These are phyloP conservation scores for Drosophila infuscata DNA, from an alignment of 2,888 invertebrate species.

Conservation along the genomic window DNA sequence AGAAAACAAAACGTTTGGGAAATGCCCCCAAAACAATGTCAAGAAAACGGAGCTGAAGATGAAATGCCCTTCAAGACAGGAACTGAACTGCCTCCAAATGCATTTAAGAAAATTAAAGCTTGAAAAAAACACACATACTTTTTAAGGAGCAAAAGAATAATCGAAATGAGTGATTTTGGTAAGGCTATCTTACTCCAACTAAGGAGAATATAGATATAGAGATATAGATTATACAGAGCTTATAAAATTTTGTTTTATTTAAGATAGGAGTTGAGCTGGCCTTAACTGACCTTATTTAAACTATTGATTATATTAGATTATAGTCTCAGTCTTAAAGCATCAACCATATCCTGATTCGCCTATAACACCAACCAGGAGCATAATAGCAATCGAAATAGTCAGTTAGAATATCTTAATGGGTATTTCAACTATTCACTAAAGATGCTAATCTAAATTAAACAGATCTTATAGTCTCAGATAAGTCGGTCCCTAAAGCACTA, in stretches of 20 bases:
- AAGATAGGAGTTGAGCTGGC: neutral
- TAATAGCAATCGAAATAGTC: neutral
- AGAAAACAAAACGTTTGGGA: conserved; percentile 27
- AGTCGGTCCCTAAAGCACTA: neutral
- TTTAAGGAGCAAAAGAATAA: neutral
- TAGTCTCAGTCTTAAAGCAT: neutral
- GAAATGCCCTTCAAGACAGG: neutral
- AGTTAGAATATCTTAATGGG: neutral
- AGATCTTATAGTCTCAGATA: neutral
- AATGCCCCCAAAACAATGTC: conserved; percentile 13
- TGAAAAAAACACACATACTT: neutral
- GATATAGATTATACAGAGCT: neutral
- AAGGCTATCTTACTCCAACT: neutral
- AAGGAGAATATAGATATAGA: too few relatives aligned
- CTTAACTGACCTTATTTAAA: neutral
- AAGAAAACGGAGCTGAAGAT: neutral
- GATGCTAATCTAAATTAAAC: neutral
- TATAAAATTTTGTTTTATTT: too few relatives aligned
- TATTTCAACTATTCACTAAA: neutral
- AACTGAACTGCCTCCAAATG: neutral
- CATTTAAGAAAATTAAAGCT: neutral
- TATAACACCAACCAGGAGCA: neutral
- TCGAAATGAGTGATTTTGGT: neutral
- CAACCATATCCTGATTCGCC: neutral
- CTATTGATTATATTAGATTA: neutral